Evolutionary conservation across 2,888 invertebrate genomes (phyloP).

Genomic region (Athripsodes cinereus): DNA sequence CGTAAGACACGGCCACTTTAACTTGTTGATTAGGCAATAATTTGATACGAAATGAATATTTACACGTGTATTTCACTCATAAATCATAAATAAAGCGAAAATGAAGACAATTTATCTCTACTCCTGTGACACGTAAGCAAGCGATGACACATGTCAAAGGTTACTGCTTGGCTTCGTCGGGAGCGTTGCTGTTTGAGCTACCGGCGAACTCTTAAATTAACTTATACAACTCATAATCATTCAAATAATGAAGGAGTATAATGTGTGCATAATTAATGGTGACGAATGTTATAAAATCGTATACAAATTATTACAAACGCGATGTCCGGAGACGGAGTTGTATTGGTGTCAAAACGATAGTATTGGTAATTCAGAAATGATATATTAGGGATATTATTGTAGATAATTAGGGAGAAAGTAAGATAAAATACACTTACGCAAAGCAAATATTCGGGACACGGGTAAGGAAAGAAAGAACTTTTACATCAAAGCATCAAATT

Average conservation of each 20-base stretch:
- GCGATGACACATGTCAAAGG: conserved; percentile 55
- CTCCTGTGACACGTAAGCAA: conserved; percentile 48
- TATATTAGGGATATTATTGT: no score
- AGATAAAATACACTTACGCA: background rate
- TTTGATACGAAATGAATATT: background rate
- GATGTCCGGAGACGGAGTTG: no score
- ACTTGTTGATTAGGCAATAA: no score
- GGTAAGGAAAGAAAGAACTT: conserved; percentile 6
- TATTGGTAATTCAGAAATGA: background rate
- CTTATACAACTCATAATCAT: no score
- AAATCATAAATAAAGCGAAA: background rate
- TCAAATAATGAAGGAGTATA: no score
- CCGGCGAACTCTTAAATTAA: background rate
- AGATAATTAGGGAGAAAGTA: no score
- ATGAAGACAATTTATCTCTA: background rate
- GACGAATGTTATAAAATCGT: no score
- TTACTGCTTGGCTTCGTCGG: conserved; percentile 38
- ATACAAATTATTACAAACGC: no score
- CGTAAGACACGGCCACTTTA: no score
- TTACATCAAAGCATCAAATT: conserved; percentile 20
- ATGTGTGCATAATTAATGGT: no score
- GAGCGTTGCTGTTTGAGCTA: background rate
- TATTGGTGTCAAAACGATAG: background rate
- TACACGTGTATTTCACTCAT: background rate
- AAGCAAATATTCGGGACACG: conserved; percentile 8